Evolutionary conservation across 2,113 vertebrate species (phyloP).

Genomic region (Tringa solitaria): DNA sequence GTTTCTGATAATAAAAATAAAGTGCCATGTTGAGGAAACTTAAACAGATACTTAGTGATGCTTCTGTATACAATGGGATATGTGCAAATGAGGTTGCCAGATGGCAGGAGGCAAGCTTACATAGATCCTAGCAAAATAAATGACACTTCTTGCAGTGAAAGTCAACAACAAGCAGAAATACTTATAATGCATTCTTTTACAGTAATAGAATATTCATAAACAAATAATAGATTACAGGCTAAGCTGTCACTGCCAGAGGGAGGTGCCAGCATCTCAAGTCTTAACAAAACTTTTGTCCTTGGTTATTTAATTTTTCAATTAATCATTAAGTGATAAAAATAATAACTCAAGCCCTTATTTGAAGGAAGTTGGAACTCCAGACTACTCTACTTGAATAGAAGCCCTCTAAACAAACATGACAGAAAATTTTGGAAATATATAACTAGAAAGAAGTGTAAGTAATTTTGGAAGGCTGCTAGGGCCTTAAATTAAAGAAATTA

Average conservation of each 20-base stretch:
- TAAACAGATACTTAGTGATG: neutral
- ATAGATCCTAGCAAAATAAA: neutral
- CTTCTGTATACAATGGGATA: neutral
- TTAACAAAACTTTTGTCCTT: neutral
- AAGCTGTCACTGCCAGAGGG: neutral
- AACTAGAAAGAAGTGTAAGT: neutral
- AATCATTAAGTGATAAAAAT: neutral
- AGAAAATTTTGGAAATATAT: neutral
- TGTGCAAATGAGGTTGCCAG: neutral
- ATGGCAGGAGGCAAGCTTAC: neutral
- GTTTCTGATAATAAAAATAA: neutral
- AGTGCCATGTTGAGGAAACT: neutral
- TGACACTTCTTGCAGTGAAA: neutral
- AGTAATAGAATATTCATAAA: neutral
- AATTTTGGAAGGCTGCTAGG: neutral
- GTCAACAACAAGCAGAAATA: neutral
- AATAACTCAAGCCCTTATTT: neutral
- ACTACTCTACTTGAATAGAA: neutral
- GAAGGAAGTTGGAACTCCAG: neutral
- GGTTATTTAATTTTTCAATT: neutral
- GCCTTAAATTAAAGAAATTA: constrained; percentile 14
- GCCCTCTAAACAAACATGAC: neutral
- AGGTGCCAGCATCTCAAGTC: neutral
- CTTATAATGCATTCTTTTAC: neutral
- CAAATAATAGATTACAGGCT: neutral